These are phyloP conservation scores for Crocuta crocuta DNA, from an alignment of 2,113 vertebrate genomes.

Conservation along the genomic window DNA sequence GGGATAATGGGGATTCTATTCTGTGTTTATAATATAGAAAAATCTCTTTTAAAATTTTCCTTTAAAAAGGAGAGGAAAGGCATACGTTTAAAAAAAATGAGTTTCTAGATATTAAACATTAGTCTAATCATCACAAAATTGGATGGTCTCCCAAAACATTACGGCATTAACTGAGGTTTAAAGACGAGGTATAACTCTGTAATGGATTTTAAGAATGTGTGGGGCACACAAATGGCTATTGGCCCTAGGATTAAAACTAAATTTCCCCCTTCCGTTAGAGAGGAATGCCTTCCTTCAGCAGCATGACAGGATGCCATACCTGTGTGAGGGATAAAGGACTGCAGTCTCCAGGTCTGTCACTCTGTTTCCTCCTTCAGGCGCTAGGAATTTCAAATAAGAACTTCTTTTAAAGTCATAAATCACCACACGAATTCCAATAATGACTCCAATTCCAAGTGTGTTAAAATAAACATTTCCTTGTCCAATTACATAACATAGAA, in stretches of 20 bases:
- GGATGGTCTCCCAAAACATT: not conserved
- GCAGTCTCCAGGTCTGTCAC: slow-evolving; percentile 81
- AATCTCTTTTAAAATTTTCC: not conserved
- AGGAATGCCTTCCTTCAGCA: not conserved
- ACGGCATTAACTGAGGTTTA: not conserved
- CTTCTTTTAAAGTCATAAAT: slow-evolving; percentile 73
- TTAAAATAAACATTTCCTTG: slow-evolving; percentile 55
- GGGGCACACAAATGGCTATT: not conserved
- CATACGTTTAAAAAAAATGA: not conserved
- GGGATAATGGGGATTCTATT: not conserved
- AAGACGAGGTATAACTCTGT: not conserved
- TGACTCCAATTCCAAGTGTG: slow-evolving; percentile 33
- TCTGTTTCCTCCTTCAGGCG: slow-evolving; percentile 72
- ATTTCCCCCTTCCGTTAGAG: not conserved
- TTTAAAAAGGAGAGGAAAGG: not conserved
- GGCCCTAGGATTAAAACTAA: not conserved
- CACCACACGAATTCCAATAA: slow-evolving; percentile 36
- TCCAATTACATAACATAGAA: not conserved
- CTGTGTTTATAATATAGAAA: not conserved
- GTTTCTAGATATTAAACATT: slow-evolving; percentile 29
- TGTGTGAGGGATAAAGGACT: slow-evolving; percentile 69
- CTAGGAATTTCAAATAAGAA: slow-evolving; percentile 82
- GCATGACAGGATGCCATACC: slow-evolving; percentile 60
- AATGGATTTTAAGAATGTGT: not conserved
- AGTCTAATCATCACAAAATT: slow-evolving; percentile 25